Evolutionary conservation across 2,113 vertebrate species (phyloP).

Genomic region (Neotoma lepida): DNA sequence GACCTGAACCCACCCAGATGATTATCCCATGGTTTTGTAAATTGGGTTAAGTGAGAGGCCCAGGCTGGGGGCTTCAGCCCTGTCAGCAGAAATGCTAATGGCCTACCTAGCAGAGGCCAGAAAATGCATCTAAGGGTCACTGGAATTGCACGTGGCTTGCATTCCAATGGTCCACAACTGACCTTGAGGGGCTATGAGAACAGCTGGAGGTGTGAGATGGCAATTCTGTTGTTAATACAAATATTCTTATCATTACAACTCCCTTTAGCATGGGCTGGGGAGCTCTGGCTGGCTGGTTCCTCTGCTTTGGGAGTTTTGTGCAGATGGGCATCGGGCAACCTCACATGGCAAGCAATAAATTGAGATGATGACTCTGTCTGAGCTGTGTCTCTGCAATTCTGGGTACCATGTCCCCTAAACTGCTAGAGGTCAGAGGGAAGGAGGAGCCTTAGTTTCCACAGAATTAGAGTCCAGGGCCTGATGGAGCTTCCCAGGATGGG

Average conservation of each 20-base stretch:
- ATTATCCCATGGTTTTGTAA: neutral
- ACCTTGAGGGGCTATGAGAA: slow-evolving; percentile 9
- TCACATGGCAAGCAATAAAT: neutral
- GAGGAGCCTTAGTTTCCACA: neutral
- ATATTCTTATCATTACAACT: neutral
- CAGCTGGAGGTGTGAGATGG: neutral
- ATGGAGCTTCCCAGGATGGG: neutral
- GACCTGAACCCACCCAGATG: neutral
- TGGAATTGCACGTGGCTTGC: neutral
- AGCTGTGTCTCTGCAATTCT: neutral
- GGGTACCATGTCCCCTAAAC: neutral
- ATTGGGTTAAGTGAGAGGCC: slow-evolving; percentile 38
- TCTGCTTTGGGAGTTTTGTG: slow-evolving; percentile 27
- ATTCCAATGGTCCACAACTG: neutral
- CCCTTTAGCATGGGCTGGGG: neutral
- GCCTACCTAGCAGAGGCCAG: slow-evolving; percentile 13
- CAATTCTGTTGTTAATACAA: neutral
- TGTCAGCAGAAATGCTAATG: slow-evolving; percentile 77
- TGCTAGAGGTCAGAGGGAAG: neutral
- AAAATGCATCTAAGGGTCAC: slow-evolving; percentile 60
- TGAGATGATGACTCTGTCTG: neutral
- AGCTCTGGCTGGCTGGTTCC: neutral
- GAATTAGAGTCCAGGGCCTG: neutral
- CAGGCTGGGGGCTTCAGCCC: slow-evolving; percentile 43
- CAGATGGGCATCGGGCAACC: neutral